Percentiles rank a stretch among this genome's conserved stretches.
phyloP scores from a whole-genome alignment of 64 coral and sea anemone species.

The Hydrozoanthus tunicans region DNA sequence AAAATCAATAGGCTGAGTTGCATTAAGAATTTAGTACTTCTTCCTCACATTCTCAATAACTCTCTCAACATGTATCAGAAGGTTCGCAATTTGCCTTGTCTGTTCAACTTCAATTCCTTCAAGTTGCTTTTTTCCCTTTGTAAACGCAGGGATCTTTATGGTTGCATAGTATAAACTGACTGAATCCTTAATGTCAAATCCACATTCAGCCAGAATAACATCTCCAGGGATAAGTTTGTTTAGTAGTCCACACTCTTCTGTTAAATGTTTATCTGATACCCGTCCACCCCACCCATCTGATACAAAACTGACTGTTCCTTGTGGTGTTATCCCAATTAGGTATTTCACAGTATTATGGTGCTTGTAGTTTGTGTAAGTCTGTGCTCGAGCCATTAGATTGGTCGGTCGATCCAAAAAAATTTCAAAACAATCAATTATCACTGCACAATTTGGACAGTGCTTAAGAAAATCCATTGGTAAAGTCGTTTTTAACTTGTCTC shows the following conservation, averaged over 20 bases:
- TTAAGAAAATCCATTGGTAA: conserved; percentile 46
- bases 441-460: conserved; percentile 33
- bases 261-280: conserved; percentile 36
- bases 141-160: conserved; percentile 64
- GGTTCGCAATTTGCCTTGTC: conserved; percentile 30
- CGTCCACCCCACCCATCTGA: conserved; percentile 56
- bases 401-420: conserved; percentile 48
- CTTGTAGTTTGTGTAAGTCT: background rate
- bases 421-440: conserved; percentile 58
- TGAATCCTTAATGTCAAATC: conserved; percentile 58
- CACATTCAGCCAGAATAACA: conserved; percentile 28
- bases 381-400: conserved; percentile 14
- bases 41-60: conserved; percentile 58
- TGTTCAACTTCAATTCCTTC: conserved; percentile 54
- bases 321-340: conserved; percentile 60
- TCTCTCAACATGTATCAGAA: conserved; percentile 41
- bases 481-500: conserved; percentile 43
- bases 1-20: conserved; percentile 70
- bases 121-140: conserved; percentile 46
- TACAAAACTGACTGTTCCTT: conserved; percentile 56
- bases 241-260: conserved; percentile 36
- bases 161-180: conserved; percentile 46
- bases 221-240: conserved; percentile 40
- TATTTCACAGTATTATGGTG: conserved; percentile 52
- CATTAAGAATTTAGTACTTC: conserved; percentile 52